A percentile compares a stretch with the other conserved stretches of the same genome.
Evolutionary conservation across 2,797 vertebrate genomes (phyloP).

Genomic region (Sylvia borin): DNA sequence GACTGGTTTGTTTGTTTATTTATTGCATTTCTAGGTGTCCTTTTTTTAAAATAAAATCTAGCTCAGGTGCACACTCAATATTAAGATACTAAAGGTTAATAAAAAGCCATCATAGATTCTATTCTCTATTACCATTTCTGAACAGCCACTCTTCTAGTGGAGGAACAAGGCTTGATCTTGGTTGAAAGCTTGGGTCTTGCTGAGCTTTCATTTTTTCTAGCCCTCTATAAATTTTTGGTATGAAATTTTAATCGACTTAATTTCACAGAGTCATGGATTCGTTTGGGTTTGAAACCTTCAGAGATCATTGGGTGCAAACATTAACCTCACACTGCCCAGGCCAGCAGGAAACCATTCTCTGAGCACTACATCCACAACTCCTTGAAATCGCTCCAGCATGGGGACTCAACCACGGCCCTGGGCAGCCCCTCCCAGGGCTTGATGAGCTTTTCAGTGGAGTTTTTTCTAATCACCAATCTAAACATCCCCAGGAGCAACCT

Average conservation of each 20-base stretch:
- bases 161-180: background rate
- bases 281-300: background rate
- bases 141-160: background rate
- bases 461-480: background rate
- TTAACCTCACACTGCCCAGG: background rate
- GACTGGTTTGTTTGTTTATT: background rate
- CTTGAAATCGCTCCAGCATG: background rate
- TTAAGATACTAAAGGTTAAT: background rate
- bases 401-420: background rate
- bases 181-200: background rate
- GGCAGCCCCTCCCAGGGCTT: background rate
- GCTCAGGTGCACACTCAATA: background rate
- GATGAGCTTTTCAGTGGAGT: background rate
- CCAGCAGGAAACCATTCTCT: background rate
- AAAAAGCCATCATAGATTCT: background rate
- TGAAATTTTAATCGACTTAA: background rate
- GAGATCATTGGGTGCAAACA: background rate
- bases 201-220: background rate
- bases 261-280: background rate
- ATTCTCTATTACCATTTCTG: background rate
- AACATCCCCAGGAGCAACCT: background rate
- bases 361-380: background rate
- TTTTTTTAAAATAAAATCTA: background rate
- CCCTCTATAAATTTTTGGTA: background rate
- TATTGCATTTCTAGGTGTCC: background rate